These are phyloP conservation scores for Myrmecobius fasciatus DNA, from an alignment of 2,113 vertebrate genomes.

Conservation along the genomic window DNA sequence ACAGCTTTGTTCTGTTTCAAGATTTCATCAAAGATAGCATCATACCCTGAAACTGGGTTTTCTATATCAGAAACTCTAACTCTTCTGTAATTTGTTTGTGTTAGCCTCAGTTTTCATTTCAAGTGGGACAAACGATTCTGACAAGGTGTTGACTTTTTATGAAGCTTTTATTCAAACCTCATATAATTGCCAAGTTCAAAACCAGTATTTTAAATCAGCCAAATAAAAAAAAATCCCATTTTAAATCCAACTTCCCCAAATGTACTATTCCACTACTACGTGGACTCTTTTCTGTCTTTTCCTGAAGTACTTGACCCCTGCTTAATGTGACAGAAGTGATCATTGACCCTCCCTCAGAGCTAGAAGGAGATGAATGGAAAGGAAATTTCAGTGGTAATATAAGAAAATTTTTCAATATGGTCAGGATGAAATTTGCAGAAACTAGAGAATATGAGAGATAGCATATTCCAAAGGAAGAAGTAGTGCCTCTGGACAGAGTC, in stretches of 20 bases:
- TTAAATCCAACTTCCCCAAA: constrained; percentile 22
- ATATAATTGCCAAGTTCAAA: neutral
- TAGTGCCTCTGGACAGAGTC: neutral
- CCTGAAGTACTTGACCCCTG: neutral
- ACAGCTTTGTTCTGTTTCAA: constrained; percentile 49
- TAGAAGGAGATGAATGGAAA: neutral
- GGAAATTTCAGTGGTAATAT: neutral
- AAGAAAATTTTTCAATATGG: neutral
- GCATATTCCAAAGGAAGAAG: neutral
- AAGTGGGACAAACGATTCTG: constrained; percentile 45
- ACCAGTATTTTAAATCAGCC: neutral
- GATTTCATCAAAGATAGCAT: constrained; percentile 45
- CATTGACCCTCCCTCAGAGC: neutral
- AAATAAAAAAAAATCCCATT: constrained; percentile 3
- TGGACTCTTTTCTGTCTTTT: neutral
- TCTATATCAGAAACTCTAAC: constrained; percentile 51
- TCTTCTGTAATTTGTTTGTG: constrained; percentile 32
- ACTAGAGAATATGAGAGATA: neutral
- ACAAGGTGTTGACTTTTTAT: constrained; percentile 15
- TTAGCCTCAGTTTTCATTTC: constrained; percentile 56
- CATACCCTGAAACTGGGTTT: constrained; percentile 44
- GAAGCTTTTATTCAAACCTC: neutral
- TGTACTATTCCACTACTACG: neutral
- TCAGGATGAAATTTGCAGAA: neutral
- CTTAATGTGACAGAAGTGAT: constrained; percentile 35